Evolutionary conservation across 2,888 invertebrate genomes (phyloP).

Genomic region (Boloria euphrosyne): DNA sequence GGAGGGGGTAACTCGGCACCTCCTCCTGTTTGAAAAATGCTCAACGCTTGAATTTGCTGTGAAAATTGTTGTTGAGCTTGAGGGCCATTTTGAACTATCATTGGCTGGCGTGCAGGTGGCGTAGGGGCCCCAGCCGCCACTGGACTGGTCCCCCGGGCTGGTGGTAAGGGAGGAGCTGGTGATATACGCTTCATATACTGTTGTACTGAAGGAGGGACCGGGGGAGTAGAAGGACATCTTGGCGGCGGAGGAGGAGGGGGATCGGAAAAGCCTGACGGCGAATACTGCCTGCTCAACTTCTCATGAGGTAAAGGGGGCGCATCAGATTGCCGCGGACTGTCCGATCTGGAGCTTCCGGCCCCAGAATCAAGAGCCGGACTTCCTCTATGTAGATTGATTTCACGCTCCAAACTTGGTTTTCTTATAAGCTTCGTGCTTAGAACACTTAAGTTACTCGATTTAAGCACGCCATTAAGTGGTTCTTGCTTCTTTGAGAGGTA

Average conservation of each 20-base stretch:
- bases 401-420: constrained; percentile 94
- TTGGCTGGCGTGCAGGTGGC: constrained; percentile 85
- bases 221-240: constrained; percentile 86
- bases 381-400: constrained; percentile 88
- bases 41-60: constrained; percentile 94
- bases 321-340: constrained; percentile 90
- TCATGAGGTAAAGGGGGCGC: constrained; percentile 83
- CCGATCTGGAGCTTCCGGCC: constrained; percentile 93
- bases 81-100: constrained; percentile 91
- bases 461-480: constrained; percentile 78
- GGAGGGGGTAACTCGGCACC: constrained; percentile 87
- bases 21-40: constrained; percentile 86
- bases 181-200: constrained; percentile 84
- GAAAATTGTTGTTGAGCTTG: constrained; percentile 92
- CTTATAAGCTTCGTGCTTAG: constrained; percentile 89
- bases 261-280: constrained; percentile 84
- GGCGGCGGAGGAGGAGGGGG: constrained; percentile 90
- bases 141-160: constrained; percentile 88
- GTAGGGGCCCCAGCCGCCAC: constrained; percentile 84
- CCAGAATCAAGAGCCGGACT: constrained; percentile 95
- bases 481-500: constrained; percentile 85
- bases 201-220: constrained; percentile 84
- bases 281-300: constrained; percentile 86
- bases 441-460: constrained; percentile 81
- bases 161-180: constrained; percentile 83